Evolutionary conservation across 2,113 vertebrate species (phyloP).

Genomic region (Brachyhypopomus occidentalis): DNA sequence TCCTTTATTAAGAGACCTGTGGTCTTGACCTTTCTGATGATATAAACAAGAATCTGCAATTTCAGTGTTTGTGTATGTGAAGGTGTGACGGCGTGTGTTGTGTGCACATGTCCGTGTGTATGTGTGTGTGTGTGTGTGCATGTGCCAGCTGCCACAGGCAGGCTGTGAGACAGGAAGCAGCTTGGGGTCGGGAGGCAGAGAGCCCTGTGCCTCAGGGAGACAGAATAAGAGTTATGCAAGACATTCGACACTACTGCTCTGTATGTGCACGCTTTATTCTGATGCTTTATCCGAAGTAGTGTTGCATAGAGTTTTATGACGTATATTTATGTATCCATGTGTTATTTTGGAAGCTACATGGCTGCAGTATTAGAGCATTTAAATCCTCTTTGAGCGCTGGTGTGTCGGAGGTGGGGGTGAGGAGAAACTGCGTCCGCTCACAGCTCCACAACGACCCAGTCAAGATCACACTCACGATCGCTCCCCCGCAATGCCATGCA

Average conservation of each 20-base stretch:
- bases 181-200: neutral
- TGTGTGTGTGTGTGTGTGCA: constrained; percentile 5
- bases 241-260: neutral
- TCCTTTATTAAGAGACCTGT: too few species aligned
- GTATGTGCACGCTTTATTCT: neutral
- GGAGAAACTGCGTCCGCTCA: neutral
- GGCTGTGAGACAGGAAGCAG: constrained; percentile 6
- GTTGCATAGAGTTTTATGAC: neutral
- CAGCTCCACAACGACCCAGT: neutral
- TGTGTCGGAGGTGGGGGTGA: neutral
- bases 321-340: neutral
- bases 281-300: neutral
- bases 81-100: too few species aligned
- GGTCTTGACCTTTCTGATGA: neutral
- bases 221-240: neutral
- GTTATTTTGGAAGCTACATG: constrained; percentile 2
- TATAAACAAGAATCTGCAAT: neutral
- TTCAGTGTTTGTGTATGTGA: neutral
- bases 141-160: neutral
- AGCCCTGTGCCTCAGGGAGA: neutral
- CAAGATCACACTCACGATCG: neutral
- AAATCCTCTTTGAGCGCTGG: neutral
- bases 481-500: neutral
- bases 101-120: neutral
- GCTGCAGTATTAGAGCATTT: constrained; percentile 1